Base-by-base conservation (phyloP, 2,113 vertebrate species). In the Scytalopus superciliaris region DNA sequence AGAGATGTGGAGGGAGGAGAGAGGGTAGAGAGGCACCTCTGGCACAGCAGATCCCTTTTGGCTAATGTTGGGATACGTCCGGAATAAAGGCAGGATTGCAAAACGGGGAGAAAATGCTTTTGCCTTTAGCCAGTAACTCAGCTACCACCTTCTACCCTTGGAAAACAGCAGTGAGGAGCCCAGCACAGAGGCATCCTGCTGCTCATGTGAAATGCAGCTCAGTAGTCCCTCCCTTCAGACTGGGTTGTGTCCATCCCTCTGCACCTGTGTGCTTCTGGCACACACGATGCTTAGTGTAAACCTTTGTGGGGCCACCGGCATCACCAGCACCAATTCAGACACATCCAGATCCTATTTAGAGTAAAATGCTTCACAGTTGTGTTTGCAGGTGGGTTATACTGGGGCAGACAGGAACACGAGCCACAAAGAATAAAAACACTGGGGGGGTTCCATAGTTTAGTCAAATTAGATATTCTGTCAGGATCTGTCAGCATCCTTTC, bases 401-500 rank as follows among this genome's bases (percentile, higher is more conserved):
- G 17, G 31, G 19, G 19, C 35, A 84, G 55, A 35, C 18, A 66
- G 35, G 37, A 64, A 22, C n/a, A 74, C 28, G 19, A 90, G n/a
- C 59, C 45, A 30, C 1, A 52, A 85, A 92, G 63, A 45, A 92
- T 59, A 78, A 93, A 93, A 84, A 9, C 76, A 19, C 62, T 4
- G 23, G 11, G 52, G 8, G 16, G 21, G 69, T 73, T 77, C 83
- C n/a, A 82, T 42, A n/a, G 22, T 59, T 84, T n/a, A 74, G 44
- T 60, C 67, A 75, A 70, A 86, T 89, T 14, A 70, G 83, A 70
- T 55, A 72, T 69, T 96, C 57, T 87, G 57, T 60, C 72, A 89
- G 75, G 68, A 88, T 84, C 79, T 92, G 74, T 62, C 77, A 91
- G 84, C 60, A 81, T 90, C 83, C 52, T 78, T 93, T 75, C 76